phyloP scores from a whole-genome alignment of 2,113 vertebrate species.

The Megaceryle maxima region DNA sequence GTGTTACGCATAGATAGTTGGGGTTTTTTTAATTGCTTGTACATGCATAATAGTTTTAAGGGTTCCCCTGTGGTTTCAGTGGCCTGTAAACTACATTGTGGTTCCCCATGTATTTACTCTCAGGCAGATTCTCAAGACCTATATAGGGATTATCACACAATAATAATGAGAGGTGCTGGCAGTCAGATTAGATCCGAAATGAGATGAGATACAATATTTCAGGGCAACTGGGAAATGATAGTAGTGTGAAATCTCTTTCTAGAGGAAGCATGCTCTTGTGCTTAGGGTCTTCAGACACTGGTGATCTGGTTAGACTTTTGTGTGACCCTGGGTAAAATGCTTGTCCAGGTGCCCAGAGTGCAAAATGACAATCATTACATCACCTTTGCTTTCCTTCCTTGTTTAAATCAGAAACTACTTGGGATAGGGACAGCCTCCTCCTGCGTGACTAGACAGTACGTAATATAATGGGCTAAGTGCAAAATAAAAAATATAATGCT shows the following conservation, averaged over 20 bases:
- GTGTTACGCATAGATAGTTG: neutral
- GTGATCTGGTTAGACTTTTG: neutral
- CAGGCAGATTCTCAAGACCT: neutral
- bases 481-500: neutral
- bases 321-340: neutral
- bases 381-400: neutral
- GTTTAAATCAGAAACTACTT: neutral
- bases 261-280: neutral
- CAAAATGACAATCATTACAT: neutral
- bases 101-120: neutral
- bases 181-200: neutral
- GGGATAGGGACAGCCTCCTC: neutral
- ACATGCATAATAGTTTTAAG: neutral
- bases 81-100: neutral
- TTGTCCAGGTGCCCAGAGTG: neutral
- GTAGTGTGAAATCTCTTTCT: neutral
- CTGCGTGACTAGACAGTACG: neutral
- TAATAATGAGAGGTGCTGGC: neutral
- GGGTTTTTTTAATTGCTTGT: conserved; percentile 28
- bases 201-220: neutral
- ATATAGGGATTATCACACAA: neutral
- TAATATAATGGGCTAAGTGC: conserved; percentile 8
- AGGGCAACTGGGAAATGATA: neutral
- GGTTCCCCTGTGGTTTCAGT: neutral
- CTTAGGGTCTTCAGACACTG: neutral